phyloP scores from a whole-genome alignment of 2,797 vertebrate genomes.

The Netta rufina region DNA sequence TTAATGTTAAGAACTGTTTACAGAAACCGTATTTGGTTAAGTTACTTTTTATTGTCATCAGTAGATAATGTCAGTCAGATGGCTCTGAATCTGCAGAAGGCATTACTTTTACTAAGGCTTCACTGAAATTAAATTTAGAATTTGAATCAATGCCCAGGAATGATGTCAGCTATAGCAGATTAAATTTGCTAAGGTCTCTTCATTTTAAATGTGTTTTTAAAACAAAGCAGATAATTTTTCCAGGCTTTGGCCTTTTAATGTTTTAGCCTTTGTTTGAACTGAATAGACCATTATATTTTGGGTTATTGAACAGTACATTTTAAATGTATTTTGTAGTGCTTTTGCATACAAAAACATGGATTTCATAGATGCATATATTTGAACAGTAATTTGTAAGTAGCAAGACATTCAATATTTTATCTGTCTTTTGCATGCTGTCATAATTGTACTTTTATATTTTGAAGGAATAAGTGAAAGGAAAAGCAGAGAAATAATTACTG shows the following conservation, averaged over 20 bases:
- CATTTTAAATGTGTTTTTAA: conserved; percentile 53
- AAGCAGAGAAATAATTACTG: neutral
- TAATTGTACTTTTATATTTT: neutral
- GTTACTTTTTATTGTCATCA: conserved; percentile 36
- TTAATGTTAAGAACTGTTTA: conserved; percentile 39
- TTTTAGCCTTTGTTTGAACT: conserved; percentile 31
- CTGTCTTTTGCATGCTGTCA: neutral
- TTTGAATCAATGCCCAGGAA: conserved; percentile 62
- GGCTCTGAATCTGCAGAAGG: conserved; percentile 53
- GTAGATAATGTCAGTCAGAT: conserved; percentile 32
- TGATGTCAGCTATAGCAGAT: conserved; percentile 68
- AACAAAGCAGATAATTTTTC: conserved; percentile 57
- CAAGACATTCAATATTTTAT: neutral
- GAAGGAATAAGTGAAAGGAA: neutral
- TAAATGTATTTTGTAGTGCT: neutral
- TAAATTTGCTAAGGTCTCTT: conserved; percentile 53
- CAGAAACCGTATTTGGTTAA: conserved; percentile 28
- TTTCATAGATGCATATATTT: neutral
- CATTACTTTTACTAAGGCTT: conserved; percentile 57
- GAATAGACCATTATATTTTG: neutral
- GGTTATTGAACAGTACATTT: neutral
- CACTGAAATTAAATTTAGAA: conserved; percentile 68
- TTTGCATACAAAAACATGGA: neutral
- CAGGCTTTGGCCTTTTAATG: conserved; percentile 34
- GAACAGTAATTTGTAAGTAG: conserved; percentile 18